Conservation (phyloP, 2,797 vertebrate species). For the Lophotriccus pileatus region DNA sequence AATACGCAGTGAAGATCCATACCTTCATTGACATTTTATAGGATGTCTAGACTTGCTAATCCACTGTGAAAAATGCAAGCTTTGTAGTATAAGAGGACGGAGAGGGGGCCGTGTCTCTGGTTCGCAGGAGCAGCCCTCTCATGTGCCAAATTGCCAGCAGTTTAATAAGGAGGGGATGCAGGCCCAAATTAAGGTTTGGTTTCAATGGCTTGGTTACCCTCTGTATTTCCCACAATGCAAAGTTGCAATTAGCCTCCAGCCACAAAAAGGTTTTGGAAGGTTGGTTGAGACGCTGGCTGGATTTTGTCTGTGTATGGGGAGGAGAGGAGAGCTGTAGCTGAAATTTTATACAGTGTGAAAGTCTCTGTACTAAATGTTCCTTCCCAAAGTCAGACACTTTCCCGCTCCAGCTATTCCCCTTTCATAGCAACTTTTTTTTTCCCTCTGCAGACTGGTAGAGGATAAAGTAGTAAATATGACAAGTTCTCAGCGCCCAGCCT, state of each 20-base stretch:
- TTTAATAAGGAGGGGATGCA: background rate
- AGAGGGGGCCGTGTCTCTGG: background rate
- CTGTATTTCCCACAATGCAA: conserved; percentile 7
- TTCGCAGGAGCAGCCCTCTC: background rate
- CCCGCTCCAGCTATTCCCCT: background rate
- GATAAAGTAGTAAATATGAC: conserved; percentile 12
- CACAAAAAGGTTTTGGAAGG: conserved; percentile 18
- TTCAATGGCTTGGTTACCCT: conserved; percentile 1
- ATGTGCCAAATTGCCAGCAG: background rate
- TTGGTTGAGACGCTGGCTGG: background rate
- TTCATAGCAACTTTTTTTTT: background rate
- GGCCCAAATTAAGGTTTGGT: background rate
- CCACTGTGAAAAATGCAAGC: conserved; percentile 68
- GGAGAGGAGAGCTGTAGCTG: background rate
- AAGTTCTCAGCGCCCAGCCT: background rate
- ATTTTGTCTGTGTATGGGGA: background rate
- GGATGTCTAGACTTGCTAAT: conserved; percentile 72
- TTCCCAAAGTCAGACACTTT: conserved; percentile 48
- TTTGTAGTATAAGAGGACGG: conserved; percentile 44
- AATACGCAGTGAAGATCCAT: conserved; percentile 56
- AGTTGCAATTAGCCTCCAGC: conserved; percentile 46
- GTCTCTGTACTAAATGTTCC: background rate
- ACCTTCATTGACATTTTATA: conserved; percentile 70
- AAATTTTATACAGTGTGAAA: conserved; percentile 7
- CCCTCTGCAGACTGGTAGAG: background rate